These are phyloP conservation scores for Antennarius maculatus DNA, from an alignment of 2,797 vertebrate species.

Conservation along the genomic window DNA sequence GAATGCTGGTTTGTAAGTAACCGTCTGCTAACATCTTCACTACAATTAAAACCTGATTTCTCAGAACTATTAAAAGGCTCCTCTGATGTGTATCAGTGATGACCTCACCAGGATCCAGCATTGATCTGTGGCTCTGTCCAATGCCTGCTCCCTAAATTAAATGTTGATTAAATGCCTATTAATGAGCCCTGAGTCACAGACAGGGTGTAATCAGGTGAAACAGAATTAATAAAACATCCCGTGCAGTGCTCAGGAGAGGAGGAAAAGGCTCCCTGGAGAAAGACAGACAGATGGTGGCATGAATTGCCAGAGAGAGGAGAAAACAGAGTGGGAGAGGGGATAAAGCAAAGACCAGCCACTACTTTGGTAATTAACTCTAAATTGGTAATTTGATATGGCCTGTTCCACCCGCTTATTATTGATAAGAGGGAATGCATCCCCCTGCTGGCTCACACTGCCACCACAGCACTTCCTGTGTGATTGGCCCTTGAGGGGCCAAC, in stretches of 20 bases:
- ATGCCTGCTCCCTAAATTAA: constrained; percentile 65
- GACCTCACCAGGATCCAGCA: constrained; percentile 52
- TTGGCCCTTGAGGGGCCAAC: no score
- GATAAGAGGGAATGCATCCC: constrained; percentile 68
- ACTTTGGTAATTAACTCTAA: constrained; percentile 77
- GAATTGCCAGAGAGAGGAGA: constrained; percentile 58
- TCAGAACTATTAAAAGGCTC: not conserved
- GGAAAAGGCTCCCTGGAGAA: constrained; percentile 68
- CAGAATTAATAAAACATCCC: constrained; percentile 82
- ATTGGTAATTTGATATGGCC: constrained; percentile 81
- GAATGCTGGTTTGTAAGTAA: not conserved
- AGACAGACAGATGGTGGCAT: constrained; percentile 75
- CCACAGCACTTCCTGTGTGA: constrained; percentile 67
- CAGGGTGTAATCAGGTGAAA: constrained; percentile 80
- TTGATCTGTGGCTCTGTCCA: constrained; percentile 38
- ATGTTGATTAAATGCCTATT: constrained; percentile 83
- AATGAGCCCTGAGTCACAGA: constrained; percentile 70
- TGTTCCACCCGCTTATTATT: constrained; percentile 80
- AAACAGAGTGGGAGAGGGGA: constrained; percentile 56
- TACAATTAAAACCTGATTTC: no score
- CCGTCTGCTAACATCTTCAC: not conserved
- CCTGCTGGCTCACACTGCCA: constrained; percentile 41
- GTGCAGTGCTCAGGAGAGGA: constrained; percentile 54
- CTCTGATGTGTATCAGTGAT: constrained; percentile 38
- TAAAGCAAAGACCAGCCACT: constrained; percentile 67